Percentiles rank a stretch among this genome's conserved stretches.
These are phyloP conservation scores for Phthorimaea operculella DNA, from an alignment of 1,140 invertebrate species.

Conservation along the genomic window DNA sequence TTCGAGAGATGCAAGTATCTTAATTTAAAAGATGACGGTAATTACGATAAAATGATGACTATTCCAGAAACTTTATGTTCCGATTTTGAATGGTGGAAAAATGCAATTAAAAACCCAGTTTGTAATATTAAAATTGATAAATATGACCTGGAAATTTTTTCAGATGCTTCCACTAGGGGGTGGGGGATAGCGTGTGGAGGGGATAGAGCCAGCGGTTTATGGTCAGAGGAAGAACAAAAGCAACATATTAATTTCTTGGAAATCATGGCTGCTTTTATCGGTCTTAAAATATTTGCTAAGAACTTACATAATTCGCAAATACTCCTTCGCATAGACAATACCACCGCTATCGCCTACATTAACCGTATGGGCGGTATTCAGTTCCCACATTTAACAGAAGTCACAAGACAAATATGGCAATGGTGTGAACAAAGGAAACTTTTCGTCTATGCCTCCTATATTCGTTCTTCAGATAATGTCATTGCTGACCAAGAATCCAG, in stretches of 20 bases:
- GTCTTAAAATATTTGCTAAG: conserved; percentile 3
- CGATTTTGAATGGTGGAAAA: conserved; percentile 11
- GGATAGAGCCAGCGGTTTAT: conserved; percentile 19
- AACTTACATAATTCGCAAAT: neutral
- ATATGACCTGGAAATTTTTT: conserved; percentile 9
- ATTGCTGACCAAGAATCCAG: conserved; percentile 3
- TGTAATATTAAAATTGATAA: conserved; percentile 5
- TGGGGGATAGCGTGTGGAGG: conserved; percentile 24
- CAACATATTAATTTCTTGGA: conserved; percentile 20
- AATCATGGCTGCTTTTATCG: conserved; percentile 17
- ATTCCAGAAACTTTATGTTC: conserved; percentile 2
- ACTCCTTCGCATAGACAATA: conserved; percentile 5
- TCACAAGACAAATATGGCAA: conserved; percentile 7
- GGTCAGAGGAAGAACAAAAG: conserved; percentile 18
- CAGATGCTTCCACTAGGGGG: conserved; percentile 16
- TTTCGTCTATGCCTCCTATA: conserved; percentile 5
- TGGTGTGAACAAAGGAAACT: conserved; percentile 7
- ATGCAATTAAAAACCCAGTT: conserved; percentile 3
- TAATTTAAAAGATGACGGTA: neutral
- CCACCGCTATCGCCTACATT: neutral
- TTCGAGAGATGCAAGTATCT: conserved; percentile 6
- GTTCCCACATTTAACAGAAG: no score
- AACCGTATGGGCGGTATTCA: conserved; percentile 7
- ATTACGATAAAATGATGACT: conserved; percentile 7
- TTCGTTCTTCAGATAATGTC: conserved; percentile 3